Evolutionary conservation across 2,888 invertebrate genomes (phyloP).

Genomic region (Drosophila atroscutellata): DNA sequence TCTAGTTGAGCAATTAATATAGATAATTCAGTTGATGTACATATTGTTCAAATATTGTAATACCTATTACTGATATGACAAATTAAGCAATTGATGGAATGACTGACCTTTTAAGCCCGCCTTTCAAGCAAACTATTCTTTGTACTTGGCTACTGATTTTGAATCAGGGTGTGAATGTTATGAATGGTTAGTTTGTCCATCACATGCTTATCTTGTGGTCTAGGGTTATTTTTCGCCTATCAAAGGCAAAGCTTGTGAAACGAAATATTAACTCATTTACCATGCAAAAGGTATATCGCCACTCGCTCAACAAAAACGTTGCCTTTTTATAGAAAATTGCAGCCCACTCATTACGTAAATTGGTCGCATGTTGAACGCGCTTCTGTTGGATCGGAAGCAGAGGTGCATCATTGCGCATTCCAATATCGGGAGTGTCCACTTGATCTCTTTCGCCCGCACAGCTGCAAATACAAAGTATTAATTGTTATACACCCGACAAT

Average conservation of each 20-base stretch:
- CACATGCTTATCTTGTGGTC: not conserved
- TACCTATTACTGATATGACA: not conserved
- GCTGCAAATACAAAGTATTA: conserved; percentile 53
- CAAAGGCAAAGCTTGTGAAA: not conserved
- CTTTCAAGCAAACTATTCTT: not conserved
- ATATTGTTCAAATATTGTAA: not conserved
- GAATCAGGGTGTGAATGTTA: not conserved
- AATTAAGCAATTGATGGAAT: not conserved
- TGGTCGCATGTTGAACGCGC: conserved; percentile 45
- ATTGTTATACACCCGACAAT: not conserved
- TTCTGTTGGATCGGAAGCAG: conserved; percentile 58
- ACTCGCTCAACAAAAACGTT: conserved; percentile 79
- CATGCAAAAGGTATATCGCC: conserved; percentile 75
- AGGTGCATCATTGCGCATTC: conserved; percentile 43
- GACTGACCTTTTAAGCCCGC: not conserved
- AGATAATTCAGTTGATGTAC: not conserved
- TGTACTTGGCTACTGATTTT: not conserved
- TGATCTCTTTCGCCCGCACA: conserved; percentile 77
- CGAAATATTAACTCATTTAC: conserved; percentile 52
- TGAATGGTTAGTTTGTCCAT: not conserved
- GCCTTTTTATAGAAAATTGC: conserved; percentile 84
- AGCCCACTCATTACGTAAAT: conserved; percentile 66
- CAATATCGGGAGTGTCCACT: conserved; percentile 70
- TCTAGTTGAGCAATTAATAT: not conserved
- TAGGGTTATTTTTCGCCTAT: not conserved